Evolutionary conservation across 2,113 vertebrate species (phyloP).

Genomic region (Zosterops lateralis): DNA sequence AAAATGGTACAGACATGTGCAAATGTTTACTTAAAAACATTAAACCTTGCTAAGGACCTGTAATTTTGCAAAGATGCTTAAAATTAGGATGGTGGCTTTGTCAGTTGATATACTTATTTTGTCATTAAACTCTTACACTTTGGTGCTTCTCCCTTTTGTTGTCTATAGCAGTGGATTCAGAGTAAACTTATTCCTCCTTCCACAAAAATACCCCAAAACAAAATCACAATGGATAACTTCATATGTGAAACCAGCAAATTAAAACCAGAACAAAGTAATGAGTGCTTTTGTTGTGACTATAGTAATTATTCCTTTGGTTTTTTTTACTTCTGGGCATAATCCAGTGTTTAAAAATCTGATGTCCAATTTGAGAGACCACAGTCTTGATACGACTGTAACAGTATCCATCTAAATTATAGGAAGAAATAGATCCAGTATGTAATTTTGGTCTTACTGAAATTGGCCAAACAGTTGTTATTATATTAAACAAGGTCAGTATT

Average conservation of each 20-base stretch:
- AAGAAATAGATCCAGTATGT: background rate
- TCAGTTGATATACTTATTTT: background rate
- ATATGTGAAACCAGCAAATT: background rate
- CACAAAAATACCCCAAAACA: background rate
- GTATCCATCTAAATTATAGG: background rate
- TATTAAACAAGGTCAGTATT: background rate
- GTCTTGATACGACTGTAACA: background rate
- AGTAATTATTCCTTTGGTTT: background rate
- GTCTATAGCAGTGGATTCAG: background rate
- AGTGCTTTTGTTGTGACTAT: background rate
- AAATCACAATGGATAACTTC: background rate
- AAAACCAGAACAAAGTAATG: background rate
- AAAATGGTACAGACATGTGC: fast-evolving
- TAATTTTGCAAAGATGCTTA: background rate
- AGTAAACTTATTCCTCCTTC: background rate
- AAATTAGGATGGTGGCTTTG: background rate
- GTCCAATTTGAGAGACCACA: background rate
- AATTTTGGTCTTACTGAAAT: background rate
- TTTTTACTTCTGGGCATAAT: background rate
- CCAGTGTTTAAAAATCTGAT: background rate
- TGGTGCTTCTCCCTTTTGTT: background rate
- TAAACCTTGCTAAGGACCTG: background rate
- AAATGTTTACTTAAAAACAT: background rate
- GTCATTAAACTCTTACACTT: background rate
- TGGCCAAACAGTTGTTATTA: fast-evolving